These are phyloP conservation scores for Calliopsis andreniformis DNA, from an alignment of 1,140 invertebrate genomes.

Conservation along the genomic window DNA sequence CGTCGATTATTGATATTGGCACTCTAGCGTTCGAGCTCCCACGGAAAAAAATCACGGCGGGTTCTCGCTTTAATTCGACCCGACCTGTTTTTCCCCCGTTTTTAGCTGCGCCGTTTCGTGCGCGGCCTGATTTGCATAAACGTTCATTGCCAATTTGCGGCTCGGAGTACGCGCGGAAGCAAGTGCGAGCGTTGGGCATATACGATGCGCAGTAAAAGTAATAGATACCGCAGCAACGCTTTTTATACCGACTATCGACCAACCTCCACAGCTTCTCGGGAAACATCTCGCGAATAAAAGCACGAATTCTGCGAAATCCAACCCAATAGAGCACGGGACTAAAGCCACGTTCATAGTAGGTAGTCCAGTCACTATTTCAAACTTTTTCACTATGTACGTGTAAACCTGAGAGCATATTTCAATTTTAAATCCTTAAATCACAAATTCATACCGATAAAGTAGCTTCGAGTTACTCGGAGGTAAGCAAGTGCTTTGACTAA, in stretches of 20 bases:
- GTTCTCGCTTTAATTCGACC: not conserved
- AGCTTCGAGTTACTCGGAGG: too few species aligned
- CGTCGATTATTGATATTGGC: constrained; percentile 23
- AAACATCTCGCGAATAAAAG: not conserved
- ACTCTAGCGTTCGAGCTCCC: not conserved
- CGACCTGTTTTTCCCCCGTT: constrained; percentile 41
- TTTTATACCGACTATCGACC: constrained; percentile 29
- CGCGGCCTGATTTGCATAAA: constrained; percentile 51
- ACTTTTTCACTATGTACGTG: too few species aligned
- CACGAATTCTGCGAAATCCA: too few species aligned
- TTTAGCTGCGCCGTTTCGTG: constrained; percentile 30
- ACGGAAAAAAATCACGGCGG: not conserved
- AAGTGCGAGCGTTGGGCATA: constrained; percentile 26
- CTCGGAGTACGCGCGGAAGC: constrained; percentile 33
- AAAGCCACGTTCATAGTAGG: too few species aligned
- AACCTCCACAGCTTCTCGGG: not conserved
- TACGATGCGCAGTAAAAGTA: constrained; percentile 42
- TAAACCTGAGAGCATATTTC: too few species aligned
- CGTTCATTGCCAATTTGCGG: constrained; percentile 56
- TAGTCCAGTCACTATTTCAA: too few species aligned
- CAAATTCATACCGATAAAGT: too few species aligned
- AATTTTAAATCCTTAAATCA: too few species aligned
- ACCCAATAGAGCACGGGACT: too few species aligned
- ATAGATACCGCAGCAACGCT: constrained; percentile 26
- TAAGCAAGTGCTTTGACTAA: too few species aligned